Conservation (phyloP, 2,113 vertebrate genomes). For the Gnathonemus echidnorhynchus region DNA sequence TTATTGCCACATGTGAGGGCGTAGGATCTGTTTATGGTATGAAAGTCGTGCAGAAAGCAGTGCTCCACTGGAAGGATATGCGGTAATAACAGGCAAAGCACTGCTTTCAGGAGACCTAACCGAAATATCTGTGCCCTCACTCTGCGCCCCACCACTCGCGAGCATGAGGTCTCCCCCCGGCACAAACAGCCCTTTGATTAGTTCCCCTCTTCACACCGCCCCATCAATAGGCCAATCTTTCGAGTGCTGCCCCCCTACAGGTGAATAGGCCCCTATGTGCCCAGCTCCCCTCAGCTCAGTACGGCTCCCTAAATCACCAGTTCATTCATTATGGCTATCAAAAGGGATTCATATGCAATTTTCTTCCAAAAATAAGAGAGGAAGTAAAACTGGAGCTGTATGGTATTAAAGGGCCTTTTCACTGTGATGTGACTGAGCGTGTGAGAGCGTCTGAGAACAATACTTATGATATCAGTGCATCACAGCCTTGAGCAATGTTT, state of each 20-base stretch:
- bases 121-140: conserved; percentile 3
- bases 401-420: conserved; percentile 48
- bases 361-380: conserved; percentile 26
- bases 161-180: conserved; percentile 46
- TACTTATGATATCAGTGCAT: not conserved
- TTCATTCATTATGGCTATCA: conserved; percentile 49
- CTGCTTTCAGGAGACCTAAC: not conserved
- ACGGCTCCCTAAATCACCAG: conserved; percentile 54
- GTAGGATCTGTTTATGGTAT: too few relatives aligned
- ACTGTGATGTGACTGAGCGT: conserved; percentile 17
- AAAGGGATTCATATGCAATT: conserved; percentile 39
- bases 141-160: conserved; percentile 27
- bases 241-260: conserved; percentile 23
- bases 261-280: conserved; percentile 62
- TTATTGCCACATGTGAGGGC: not conserved
- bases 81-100: not conserved
- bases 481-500: not conserved
- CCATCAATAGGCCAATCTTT: conserved; percentile 10
- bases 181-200: conserved; percentile 57
- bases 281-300: conserved; percentile 45
- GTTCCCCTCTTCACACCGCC: not conserved
- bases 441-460: not conserved
- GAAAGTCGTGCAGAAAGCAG: not conserved
- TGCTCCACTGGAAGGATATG: not conserved
- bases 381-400: not conserved